A percentile compares a stretch with the other conserved stretches of the same genome.
These are phyloP conservation scores for Epinephelus fuscoguttatus DNA, from an alignment of 2,113 vertebrate genomes.

Conservation along the genomic window DNA sequence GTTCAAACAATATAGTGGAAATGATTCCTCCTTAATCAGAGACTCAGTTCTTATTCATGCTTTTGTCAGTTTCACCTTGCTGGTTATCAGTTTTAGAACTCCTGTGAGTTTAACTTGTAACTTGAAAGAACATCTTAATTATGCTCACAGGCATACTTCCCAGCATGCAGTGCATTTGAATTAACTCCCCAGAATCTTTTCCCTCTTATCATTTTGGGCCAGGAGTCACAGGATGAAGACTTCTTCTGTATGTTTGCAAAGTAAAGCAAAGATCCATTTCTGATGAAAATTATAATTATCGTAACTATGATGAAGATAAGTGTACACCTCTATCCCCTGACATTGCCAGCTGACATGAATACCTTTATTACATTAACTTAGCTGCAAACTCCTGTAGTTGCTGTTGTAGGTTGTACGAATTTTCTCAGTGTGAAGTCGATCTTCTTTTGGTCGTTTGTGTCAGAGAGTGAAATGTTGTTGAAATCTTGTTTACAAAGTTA, in stretches of 20 bases:
- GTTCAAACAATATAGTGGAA: conserved; percentile 3
- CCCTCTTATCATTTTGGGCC: conserved; percentile 28
- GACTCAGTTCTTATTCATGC: conserved; percentile 32
- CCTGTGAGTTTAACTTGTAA: conserved; percentile 54
- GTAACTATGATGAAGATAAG: not conserved
- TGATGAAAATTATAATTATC: not conserved
- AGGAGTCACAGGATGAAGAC: conserved; percentile 41
- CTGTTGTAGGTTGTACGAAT: not conserved
- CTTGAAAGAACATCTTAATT: conserved; percentile 60
- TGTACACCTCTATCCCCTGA: not conserved
- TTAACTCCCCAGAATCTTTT: conserved; percentile 37
- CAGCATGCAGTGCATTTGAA: conserved; percentile 61
- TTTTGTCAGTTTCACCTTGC: conserved; percentile 64
- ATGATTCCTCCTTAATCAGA: conserved; percentile 34
- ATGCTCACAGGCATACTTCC: conserved; percentile 52
- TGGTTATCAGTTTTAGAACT: conserved; percentile 52
- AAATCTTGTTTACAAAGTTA: conserved; percentile 9
- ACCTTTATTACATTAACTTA: not conserved
- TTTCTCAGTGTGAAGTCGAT: not conserved
- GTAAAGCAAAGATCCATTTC: conserved; percentile 17
- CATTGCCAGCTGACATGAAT: not conserved
- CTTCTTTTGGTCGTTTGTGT: not conserved
- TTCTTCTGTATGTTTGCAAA: conserved; percentile 19
- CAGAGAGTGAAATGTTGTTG: not conserved
- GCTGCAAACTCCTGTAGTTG: not conserved